A percentile compares a stretch with the other conserved stretches of the same genome.
Evolutionary conservation across 2,113 vertebrate genomes (phyloP).

Genomic region (Agelaius phoeniceus): DNA sequence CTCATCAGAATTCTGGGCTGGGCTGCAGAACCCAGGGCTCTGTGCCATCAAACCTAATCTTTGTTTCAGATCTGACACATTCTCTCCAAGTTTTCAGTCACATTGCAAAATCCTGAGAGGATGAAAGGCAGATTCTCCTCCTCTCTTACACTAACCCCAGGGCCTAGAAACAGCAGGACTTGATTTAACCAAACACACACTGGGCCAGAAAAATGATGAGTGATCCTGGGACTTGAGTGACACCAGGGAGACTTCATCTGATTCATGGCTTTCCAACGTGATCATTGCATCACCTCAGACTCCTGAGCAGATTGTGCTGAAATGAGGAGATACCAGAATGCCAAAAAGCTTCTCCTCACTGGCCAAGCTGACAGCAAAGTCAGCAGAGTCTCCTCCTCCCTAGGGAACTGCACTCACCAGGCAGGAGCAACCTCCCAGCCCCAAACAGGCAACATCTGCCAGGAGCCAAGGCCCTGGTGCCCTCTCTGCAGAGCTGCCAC

Average conservation of each 20-base stretch:
- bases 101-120: conserved; percentile 38
- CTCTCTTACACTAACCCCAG: conserved; percentile 4
- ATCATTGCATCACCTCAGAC: neutral
- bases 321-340: neutral
- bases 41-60: conserved; percentile 24
- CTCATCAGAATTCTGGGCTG: conserved; percentile 19
- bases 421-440: neutral
- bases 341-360: neutral
- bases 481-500: neutral
- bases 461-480: neutral
- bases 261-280: neutral
- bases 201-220: conserved; percentile 24
- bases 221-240: neutral
- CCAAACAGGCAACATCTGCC: neutral
- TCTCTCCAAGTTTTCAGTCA: conserved; percentile 42
- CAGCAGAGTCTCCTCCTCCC: neutral
- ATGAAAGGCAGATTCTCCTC: conserved; percentile 37
- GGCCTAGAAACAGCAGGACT: conserved; percentile 51
- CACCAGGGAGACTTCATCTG: neutral
- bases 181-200: conserved; percentile 33
- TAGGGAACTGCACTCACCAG: neutral
- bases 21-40: conserved; percentile 23
- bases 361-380: neutral
- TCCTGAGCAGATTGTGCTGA: neutral
- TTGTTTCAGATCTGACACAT: conserved; percentile 34